Percentiles rank a stretch among this genome's conserved stretches.
These are phyloP conservation scores for Passerina amoena DNA, from an alignment of 2,113 vertebrate species.

Conservation along the genomic window DNA sequence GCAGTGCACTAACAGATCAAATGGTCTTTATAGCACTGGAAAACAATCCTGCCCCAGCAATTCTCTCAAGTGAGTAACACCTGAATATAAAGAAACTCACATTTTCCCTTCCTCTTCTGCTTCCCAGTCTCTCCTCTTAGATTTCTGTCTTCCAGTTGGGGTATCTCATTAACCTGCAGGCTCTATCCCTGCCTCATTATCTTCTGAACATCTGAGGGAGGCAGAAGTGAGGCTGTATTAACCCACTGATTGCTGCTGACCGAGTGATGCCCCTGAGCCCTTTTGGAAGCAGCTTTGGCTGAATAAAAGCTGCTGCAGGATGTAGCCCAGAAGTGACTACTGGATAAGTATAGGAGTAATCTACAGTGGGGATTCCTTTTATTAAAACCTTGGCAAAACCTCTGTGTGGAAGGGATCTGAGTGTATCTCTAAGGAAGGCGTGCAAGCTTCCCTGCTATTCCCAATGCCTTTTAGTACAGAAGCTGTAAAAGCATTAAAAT, in stretches of 20 bases:
- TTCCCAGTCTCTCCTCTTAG: background rate
- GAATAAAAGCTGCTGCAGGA: background rate
- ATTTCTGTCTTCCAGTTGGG: conserved; percentile 12
- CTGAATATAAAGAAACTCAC: background rate
- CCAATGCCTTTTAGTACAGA: background rate
- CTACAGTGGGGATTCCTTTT: background rate
- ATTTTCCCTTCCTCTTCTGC: background rate
- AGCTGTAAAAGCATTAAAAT: background rate
- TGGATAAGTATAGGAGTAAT: background rate
- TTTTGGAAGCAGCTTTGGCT: background rate
- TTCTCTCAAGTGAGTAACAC: background rate
- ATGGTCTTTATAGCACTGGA: background rate
- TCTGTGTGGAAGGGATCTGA: background rate
- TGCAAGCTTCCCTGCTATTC: background rate
- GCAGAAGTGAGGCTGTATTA: conserved; percentile 8
- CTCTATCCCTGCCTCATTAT: conserved; percentile 19
- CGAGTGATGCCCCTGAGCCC: background rate
- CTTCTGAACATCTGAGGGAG: conserved; percentile 8
- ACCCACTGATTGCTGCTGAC: conserved; percentile 27
- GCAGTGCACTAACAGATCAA: background rate
- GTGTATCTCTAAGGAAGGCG: background rate
- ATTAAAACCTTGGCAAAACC: background rate
- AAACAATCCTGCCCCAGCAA: background rate
- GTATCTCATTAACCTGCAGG: conserved; percentile 35
- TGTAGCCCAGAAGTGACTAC: background rate